Evolutionary conservation across 1,140 invertebrate genomes (phyloP), one percentile per base, ranked within the genome.

Genomic region (Coptotermes formosanus): DNA sequence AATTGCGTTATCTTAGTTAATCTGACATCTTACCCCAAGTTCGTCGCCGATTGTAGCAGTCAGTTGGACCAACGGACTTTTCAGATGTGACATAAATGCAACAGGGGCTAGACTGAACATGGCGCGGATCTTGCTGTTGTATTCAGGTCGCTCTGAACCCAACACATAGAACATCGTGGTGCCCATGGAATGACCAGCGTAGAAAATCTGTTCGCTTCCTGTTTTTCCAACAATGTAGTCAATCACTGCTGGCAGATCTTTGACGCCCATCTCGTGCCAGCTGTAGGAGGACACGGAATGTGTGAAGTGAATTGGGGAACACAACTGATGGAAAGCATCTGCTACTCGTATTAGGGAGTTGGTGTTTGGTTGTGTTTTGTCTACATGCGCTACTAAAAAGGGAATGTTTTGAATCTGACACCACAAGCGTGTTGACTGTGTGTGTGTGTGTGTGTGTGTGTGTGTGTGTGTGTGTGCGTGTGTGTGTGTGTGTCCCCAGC

Each of bases 51-150:
- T 6, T 21, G 32, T 44, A 11, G 92, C 93, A 1, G 94, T 93
- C 3, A 96, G 86, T 45, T 93, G 90, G 88, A 91, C 90, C 43
- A 95, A 90, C 12, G 96, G 95, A 87, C 94, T 95, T 89, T 92
- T 93, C 7, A 96, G 92, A 86, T 96, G 91, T 2, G 92, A 91
- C 89, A 96, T 92, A 88, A 92, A 96, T 0, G 94, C 95, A 0
- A 97, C 93, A 2, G 97, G 97, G 2, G 95, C 97, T 69, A 98
- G 90, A 86, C 92, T 93, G 83, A 94, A 92, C 91, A 96, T 93
- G 87, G 91, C 89, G 90, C 91, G 89, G 32, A 94, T 88, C 91
- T 93, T 93, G 21, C 88, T 86, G 55, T 93, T 93, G 87, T 92
- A 92, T 87, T 93, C 90, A 0, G 93, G 92, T 45, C 90, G 89